These are phyloP conservation scores for Lasioglossum baleicum DNA, from an alignment of 1,140 invertebrate species.

Conservation along the genomic window DNA sequence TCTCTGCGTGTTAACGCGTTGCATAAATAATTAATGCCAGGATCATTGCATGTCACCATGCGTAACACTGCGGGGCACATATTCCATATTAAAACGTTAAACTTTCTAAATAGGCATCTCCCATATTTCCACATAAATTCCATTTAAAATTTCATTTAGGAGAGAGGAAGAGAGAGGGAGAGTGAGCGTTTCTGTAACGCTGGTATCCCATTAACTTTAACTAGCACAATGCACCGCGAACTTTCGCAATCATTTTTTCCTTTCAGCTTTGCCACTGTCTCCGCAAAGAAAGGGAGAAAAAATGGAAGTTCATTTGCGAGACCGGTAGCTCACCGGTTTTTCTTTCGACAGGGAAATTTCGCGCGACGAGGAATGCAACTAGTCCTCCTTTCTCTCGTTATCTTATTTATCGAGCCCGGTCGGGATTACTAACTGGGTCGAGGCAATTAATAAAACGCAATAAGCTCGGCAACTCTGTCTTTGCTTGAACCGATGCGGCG, in stretches of 20 bases:
- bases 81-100: neutral
- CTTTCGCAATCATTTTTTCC: neutral
- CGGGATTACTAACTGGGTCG: slow-evolving; percentile 42
- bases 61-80: neutral
- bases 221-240: neutral
- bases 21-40: too few relatives aligned
- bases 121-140: neutral
- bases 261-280: neutral
- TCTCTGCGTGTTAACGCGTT: too few relatives aligned
- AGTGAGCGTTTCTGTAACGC: neutral
- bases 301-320: too few relatives aligned
- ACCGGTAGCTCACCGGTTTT: too few relatives aligned
- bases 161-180: neutral
- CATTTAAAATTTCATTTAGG: slow-evolving; percentile 11
- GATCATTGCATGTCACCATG: too few relatives aligned
- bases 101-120: neutral
- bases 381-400: slow-evolving; percentile 9
- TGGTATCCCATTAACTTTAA: neutral
- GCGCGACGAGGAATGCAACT: neutral
- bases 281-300: neutral
- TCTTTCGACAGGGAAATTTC: neutral
- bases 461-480: slow-evolving; percentile 25
- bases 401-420: slow-evolving; percentile 27
- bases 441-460: slow-evolving; percentile 51
- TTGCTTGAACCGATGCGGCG: neutral